phyloP scores from a whole-genome alignment of 2,113 vertebrate genomes.

The Chloropsis hardwickii region DNA sequence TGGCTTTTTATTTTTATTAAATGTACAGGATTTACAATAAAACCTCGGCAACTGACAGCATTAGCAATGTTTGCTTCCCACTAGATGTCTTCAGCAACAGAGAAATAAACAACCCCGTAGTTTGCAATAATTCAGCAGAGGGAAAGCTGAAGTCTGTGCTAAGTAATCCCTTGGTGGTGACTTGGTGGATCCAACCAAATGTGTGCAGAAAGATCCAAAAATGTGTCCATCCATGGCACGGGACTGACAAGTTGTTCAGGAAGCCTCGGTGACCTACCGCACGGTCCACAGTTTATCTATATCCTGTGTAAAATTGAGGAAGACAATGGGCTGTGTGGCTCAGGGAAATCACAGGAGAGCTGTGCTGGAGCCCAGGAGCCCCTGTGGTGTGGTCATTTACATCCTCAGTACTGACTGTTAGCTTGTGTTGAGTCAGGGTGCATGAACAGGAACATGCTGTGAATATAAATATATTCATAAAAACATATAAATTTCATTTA shows the following conservation, averaged over 20 bases:
- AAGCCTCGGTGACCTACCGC: background rate
- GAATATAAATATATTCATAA: background rate
- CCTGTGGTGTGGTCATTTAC: background rate
- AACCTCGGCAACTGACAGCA: background rate
- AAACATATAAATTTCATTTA: background rate
- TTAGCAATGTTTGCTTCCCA: background rate
- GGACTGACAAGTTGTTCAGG: background rate
- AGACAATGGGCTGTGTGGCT: background rate
- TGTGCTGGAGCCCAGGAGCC: background rate
- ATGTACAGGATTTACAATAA: background rate
- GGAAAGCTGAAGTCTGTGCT: background rate
- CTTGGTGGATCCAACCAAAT: background rate
- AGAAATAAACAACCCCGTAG: background rate
- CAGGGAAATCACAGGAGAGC: background rate
- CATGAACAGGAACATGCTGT: background rate
- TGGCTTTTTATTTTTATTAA: background rate
- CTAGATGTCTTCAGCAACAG: background rate
- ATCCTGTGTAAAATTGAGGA: background rate
- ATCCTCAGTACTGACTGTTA: background rate
- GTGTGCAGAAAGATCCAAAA: background rate
- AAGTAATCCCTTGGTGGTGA: background rate
- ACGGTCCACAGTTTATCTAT: accelerated
- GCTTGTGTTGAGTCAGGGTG: background rate
- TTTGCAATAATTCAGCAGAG: background rate
- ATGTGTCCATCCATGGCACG: background rate